Evolutionary conservation across 30 jellyfish, hydroid and myxozoan genomes (phyloP).

Genomic region (Hydractinia symbiolongicarpus): DNA sequence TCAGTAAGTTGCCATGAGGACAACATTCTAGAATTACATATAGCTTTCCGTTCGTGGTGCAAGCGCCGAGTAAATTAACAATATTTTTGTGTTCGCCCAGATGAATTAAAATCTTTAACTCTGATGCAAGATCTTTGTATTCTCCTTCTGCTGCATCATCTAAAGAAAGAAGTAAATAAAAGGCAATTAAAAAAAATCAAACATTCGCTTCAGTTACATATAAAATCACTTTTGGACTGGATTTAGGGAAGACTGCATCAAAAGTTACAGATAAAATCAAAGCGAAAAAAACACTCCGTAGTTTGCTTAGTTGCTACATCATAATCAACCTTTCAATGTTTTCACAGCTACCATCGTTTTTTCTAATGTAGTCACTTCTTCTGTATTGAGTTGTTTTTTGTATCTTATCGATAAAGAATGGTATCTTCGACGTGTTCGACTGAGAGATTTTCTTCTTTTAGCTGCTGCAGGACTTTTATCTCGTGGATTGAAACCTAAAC

Average conservation of each 20-base stretch:
- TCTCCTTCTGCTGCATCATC: slow-evolving; percentile 90
- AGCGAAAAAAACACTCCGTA: too few species aligned
- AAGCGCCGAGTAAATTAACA: slow-evolving; percentile 90
- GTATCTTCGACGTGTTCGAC: slow-evolving; percentile 19
- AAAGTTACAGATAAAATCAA: too few species aligned
- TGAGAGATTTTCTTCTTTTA: slow-evolving; percentile 17
- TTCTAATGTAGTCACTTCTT: slow-evolving; percentile 6
- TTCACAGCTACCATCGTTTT: slow-evolving; percentile 91
- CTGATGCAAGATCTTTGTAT: slow-evolving; percentile 96
- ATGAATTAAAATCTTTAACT: slow-evolving; percentile 82
- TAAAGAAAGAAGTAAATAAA: not conserved
- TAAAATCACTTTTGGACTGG: too few species aligned
- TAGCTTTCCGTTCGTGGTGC: slow-evolving; percentile 83
- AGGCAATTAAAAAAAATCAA: not conserved
- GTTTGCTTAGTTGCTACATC: too few species aligned
- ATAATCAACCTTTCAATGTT: slow-evolving; percentile 74
- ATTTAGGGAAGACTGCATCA: too few species aligned
- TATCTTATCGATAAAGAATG: slow-evolving; percentile 27
- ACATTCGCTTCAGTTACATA: not conserved
- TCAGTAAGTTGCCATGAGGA: slow-evolving; percentile 82
- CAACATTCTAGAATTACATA: slow-evolving; percentile 85
- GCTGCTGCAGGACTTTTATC: slow-evolving; percentile 25
- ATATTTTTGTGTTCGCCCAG: slow-evolving; percentile 94
- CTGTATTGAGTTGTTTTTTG: not conserved
- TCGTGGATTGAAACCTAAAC: slow-evolving; percentile 22